A percentile compares a stretch with the other conserved stretches of the same genome.
Conservation (phyloP, 2,888 invertebrate species). For the Acleris laterana region DNA sequence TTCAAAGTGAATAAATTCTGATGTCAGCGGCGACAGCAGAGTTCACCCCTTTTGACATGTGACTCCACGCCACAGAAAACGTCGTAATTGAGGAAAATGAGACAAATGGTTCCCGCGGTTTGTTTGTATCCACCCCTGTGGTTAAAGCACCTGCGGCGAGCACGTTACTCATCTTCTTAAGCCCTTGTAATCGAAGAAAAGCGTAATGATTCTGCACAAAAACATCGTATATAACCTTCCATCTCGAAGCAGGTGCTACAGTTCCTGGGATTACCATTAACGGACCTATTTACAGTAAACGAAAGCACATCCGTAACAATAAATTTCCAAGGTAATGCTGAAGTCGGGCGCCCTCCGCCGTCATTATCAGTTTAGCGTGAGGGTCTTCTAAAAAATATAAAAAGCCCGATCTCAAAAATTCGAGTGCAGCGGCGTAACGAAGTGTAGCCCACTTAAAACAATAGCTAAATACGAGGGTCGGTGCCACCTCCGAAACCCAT, state of each 20-base stretch:
- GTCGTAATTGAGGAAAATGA: slow-evolving; percentile 77
- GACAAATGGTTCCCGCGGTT: slow-evolving; percentile 72
- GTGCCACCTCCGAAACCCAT: slow-evolving; percentile 61
- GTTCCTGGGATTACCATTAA: slow-evolving; percentile 68
- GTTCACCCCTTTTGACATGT: slow-evolving; percentile 69
- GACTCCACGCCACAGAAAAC: slow-evolving; percentile 66
- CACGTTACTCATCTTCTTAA: slow-evolving; percentile 34
- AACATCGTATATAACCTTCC: slow-evolving; percentile 42
- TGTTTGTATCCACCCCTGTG: slow-evolving; percentile 50
- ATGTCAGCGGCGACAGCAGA: slow-evolving; percentile 46
- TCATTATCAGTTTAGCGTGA: slow-evolving; percentile 81
- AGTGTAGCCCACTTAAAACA: slow-evolving; percentile 82
- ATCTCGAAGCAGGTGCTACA: slow-evolving; percentile 63
- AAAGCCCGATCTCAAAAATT: slow-evolving; percentile 74
- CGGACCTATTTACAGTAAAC: slow-evolving; percentile 67
- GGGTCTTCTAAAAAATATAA: slow-evolving; percentile 74
- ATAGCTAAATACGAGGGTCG: slow-evolving; percentile 80
- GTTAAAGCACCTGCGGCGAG: slow-evolving; percentile 34
- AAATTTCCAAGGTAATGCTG: slow-evolving; percentile 74
- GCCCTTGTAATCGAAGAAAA: slow-evolving; percentile 34
- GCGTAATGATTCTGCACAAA: slow-evolving; percentile 41
- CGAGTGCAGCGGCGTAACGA: slow-evolving; percentile 79
- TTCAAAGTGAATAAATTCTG: too few species aligned
- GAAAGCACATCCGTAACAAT: slow-evolving; percentile 70
- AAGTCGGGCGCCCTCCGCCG: slow-evolving; percentile 58